These are phyloP conservation scores for Troides oblongomaculatus DNA, from an alignment of 2,888 invertebrate genomes.

Conservation along the genomic window DNA sequence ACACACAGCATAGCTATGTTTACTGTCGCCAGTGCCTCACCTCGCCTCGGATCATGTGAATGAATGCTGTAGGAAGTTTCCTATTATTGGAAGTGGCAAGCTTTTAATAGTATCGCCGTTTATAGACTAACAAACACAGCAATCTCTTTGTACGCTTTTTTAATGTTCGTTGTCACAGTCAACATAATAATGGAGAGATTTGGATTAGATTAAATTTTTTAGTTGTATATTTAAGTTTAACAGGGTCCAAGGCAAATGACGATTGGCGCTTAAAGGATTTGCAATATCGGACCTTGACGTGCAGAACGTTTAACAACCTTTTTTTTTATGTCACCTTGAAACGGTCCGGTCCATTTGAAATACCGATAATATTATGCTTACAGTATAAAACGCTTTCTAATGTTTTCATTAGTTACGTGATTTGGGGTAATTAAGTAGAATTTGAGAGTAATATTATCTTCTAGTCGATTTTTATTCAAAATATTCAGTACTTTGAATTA, in stretches of 20 bases:
- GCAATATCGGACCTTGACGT: constrained; percentile 16
- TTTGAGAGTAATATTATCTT: not conserved
- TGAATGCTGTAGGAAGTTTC: constrained; percentile 37
- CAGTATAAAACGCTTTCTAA: constrained; percentile 25
- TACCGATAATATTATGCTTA: constrained; percentile 19
- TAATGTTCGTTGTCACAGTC: not conserved
- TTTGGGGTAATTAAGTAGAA: not conserved
- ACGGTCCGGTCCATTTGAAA: constrained; percentile 22
- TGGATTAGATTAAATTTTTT: too few relatives aligned
- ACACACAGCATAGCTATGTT: constrained; percentile 37
- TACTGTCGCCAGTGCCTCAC: constrained; percentile 43
- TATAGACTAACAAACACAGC: constrained; percentile 21
- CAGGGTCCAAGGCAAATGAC: constrained; percentile 9
- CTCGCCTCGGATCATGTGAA: constrained; percentile 29
- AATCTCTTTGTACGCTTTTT: constrained; percentile 5
- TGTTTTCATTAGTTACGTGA: constrained; percentile 16
- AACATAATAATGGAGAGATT: not conserved
- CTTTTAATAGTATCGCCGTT: constrained; percentile 33
- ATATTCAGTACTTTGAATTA: constrained; percentile 1
- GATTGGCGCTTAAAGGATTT: constrained; percentile 17
- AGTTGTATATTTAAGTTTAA: constrained; percentile 4
- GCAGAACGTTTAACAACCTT: constrained; percentile 24
- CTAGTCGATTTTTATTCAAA: not conserved
- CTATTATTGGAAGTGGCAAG: constrained; percentile 29
- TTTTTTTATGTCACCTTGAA: constrained; percentile 28